Conservation (phyloP, 2,797 vertebrate genomes). For the Esox masquinongy region DNA sequence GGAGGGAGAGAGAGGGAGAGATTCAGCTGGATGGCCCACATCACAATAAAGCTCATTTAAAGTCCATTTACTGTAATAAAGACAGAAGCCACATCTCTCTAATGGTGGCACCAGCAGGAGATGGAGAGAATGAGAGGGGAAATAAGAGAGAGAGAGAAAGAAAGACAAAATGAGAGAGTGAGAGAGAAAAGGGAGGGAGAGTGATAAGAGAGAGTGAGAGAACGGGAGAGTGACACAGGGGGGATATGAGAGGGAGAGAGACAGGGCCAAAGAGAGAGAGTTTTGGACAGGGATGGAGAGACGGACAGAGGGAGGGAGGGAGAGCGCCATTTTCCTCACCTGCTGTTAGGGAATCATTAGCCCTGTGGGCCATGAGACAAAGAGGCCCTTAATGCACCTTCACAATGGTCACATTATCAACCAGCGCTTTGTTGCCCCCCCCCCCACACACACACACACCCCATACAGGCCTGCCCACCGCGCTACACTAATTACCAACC, state of each 20-base stretch:
- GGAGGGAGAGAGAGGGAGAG: slow-evolving; percentile 75
- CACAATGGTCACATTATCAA: slow-evolving; percentile 93
- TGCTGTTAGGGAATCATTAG: slow-evolving; percentile 98
- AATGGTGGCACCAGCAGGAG: slow-evolving; percentile 94
- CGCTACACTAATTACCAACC: slow-evolving; percentile 61
- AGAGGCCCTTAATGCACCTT: slow-evolving; percentile 88
- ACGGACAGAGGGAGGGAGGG: slow-evolving; percentile 63
- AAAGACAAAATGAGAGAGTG: slow-evolving; percentile 45
- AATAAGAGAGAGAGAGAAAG: slow-evolving; percentile 36
- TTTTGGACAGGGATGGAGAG: slow-evolving; percentile 64
- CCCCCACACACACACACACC: slow-evolving; percentile 74
- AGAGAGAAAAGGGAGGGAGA: slow-evolving; percentile 10
- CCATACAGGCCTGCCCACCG: slow-evolving; percentile 31
- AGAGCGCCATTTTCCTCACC: slow-evolving; percentile 87
- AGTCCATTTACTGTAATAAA: slow-evolving; percentile 96
- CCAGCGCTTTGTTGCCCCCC: slow-evolving; percentile 89
- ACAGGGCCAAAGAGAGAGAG: slow-evolving; percentile 28
- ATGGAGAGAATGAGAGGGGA: slow-evolving; percentile 66
- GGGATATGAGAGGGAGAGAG: slow-evolving; percentile 55
- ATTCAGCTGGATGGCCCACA: slow-evolving; percentile 85
- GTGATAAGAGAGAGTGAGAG: slow-evolving; percentile 51
- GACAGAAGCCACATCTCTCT: slow-evolving; percentile 79
- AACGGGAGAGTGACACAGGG: slow-evolving; percentile 14
- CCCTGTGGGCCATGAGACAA: slow-evolving; percentile 92
- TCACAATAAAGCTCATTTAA: slow-evolving; percentile 93